Base-by-base conservation (phyloP, 1,140 invertebrate genomes). In the Dreissena rostriformis region DNA sequence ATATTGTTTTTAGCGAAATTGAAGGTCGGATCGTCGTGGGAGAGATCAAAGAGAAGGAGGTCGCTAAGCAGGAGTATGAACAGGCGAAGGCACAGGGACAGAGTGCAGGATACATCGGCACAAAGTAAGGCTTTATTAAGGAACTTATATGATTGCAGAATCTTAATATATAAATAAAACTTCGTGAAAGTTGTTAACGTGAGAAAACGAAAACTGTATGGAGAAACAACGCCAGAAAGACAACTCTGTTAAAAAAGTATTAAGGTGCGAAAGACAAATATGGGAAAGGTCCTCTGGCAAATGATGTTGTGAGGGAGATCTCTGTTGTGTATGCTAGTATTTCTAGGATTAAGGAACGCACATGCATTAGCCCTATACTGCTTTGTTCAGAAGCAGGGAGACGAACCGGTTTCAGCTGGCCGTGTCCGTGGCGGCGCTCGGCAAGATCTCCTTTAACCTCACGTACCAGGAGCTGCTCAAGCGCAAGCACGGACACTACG, bases 381-480 rank as follows among this genome's bases (percentile, higher is more conserved):
- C 57, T n/a, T 11, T 73, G 51, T 73, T n/a, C 68, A 87, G 86
- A 61, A 39, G 75, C 6, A 68, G 87, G 53, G 83, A 86, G 29
- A 83, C 84, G 11, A 78, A 87, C 28, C 61, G 24, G 49, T 89
- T 89, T 63, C 51, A 72, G 12, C 67, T 88, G n/a, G 61, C 76
- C 17, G 80, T 90, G 19, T 86, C 78, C 49, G 84, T 89, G 4
- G 81, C 84, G 10, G 39, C 87, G 17, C 66, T 76, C 22, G 72
- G 77, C 19, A 86, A 86, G 53, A 75, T 86, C 8, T 57, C 77
- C 61, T 88, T 89, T 68, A 87, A 86, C 75, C 53, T 90, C 17
- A 90, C 88, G 2, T 89, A 89, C 75, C 84, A 90, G 55, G 86
- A 88, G 52, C 82, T 88, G 61, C 66, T 89, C 17, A 82, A 80